These are phyloP conservation scores for Rhysida immarginata DNA, from an alignment of 1,140 invertebrate species.

Conservation along the genomic window DNA sequence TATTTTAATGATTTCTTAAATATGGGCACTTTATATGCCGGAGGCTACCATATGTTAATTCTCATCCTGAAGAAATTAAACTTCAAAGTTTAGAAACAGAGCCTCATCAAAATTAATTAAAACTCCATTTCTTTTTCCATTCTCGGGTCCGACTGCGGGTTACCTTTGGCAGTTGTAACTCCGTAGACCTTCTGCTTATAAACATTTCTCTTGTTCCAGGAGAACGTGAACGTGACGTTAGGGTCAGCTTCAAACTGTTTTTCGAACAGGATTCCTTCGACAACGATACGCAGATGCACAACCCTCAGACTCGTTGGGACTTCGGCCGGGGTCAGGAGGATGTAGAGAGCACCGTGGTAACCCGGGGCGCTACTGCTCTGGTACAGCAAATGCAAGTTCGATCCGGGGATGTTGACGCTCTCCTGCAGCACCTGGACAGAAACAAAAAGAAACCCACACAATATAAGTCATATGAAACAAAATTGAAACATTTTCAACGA, in stretches of 20 bases:
- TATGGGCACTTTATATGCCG: too few species aligned
- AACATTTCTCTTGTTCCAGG: conserved; percentile 93
- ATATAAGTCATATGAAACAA: too few species aligned
- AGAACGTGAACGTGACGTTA: conserved; percentile 82
- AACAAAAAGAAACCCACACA: too few species aligned
- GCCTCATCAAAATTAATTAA: too few species aligned
- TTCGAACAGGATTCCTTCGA: conserved; percentile 78
- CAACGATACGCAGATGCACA: conserved; percentile 56
- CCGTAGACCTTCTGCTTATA: conserved; percentile 93
- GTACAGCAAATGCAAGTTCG: conserved; percentile 78
- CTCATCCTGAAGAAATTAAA: too few species aligned
- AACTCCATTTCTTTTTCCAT: too few species aligned
- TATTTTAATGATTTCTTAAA: too few species aligned
- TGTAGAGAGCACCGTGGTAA: conserved; percentile 78
- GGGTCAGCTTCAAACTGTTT: conserved; percentile 91
- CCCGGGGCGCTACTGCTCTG: conserved; percentile 81
- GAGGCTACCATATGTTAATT: too few species aligned
- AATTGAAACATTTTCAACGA: too few species aligned
- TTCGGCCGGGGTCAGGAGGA: conserved; percentile 66
- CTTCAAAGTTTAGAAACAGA: too few species aligned
- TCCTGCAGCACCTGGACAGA: conserved; percentile 62
- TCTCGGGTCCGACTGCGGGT: too few species aligned
- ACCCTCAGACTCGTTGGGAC: conserved; percentile 64
- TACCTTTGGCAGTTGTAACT: conserved; percentile 49
- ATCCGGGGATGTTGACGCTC: conserved; percentile 76